Conservation (phyloP, 2,888 invertebrate species). For the Ariolimax columbianus region DNA sequence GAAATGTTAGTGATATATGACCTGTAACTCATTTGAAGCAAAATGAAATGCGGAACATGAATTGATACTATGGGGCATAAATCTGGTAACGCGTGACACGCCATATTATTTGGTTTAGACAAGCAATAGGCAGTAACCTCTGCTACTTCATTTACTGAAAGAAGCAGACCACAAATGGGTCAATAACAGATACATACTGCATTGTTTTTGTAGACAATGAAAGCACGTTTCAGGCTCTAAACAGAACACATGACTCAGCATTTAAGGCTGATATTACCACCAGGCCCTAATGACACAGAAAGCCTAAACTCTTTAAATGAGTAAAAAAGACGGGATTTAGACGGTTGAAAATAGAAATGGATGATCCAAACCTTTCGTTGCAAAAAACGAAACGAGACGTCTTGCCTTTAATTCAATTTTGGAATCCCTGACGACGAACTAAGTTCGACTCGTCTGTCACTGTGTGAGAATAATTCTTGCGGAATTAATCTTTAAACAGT, state of each 20-base stretch:
- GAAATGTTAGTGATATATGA: too few species aligned
- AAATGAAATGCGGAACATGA: too few species aligned
- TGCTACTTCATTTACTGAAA: too few species aligned
- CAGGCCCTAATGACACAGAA: background rate
- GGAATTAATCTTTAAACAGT: conserved; percentile 37
- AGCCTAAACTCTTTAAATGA: conserved; percentile 11
- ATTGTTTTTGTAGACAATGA: too few species aligned
- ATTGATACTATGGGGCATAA: too few species aligned
- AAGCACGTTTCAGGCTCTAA: too few species aligned
- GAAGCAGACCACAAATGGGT: too few species aligned
- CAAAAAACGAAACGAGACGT: conserved; percentile 41
- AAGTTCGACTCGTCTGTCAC: conserved; percentile 20
- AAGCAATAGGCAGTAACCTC: too few species aligned
- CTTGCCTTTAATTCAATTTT: conserved; percentile 39
- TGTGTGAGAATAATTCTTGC: conserved; percentile 12
- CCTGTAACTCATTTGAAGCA: too few species aligned
- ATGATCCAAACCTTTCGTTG: conserved; percentile 30
- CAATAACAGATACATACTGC: too few species aligned
- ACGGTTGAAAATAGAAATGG: background rate
- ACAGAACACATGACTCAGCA: background rate
- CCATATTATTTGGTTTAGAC: too few species aligned
- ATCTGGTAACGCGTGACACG: too few species aligned
- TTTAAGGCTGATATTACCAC: background rate
- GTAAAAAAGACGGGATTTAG: conserved; percentile 23
- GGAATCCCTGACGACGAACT: conserved; percentile 29